Evolutionary conservation across 2,113 vertebrate genomes (phyloP), one percentile per base, ranked within the genome.

Genomic region (Actenoides hombroni): DNA sequence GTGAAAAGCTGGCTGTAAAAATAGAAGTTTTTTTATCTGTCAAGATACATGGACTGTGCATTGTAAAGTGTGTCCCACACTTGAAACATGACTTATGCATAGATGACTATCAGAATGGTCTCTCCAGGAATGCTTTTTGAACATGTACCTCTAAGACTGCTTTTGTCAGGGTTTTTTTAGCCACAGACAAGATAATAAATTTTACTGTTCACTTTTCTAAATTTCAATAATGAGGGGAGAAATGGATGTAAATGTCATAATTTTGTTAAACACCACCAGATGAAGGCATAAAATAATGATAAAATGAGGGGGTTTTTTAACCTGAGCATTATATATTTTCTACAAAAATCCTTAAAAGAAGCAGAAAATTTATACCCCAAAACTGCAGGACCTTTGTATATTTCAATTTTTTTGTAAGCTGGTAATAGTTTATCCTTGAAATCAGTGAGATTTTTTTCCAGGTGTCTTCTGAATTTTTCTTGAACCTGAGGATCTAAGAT

Each of bases 371-470:
- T 76, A 46, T 46, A 40, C 5, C 2, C 3, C 5, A 63, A 63
- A 84, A 35, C 13, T 82, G 5, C 5, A 85, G 3, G 13, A 2
- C 5, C 1, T 0, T 6, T 42, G 10, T 56, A 40, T 53, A 13
- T 53, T 57, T 61, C 46, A 46, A 46, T 18, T 2, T 8, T 33
- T 40, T n/a, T 51, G 33, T 49, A 31, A 80, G 0, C 0, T 61
- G 12, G 14, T 4, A 64, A 10, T n/a, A 63, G 5, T 13, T 84
- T 29, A 31, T 42, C 42, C 8, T 85, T 83, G 4, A 86, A 88
- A 67, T n/a, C 16, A 51, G 5, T 25, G 17, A 80, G 6, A 31
- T n/a, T 63, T 76, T 76, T 1, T 5, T 7, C 4, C 13, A 17
- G 2, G 1, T 33, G 1, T 53, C 29, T 81, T 77, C 44, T 35